Conservation (phyloP, 2,113 vertebrate genomes). For the Australoheros scitulus region DNA sequence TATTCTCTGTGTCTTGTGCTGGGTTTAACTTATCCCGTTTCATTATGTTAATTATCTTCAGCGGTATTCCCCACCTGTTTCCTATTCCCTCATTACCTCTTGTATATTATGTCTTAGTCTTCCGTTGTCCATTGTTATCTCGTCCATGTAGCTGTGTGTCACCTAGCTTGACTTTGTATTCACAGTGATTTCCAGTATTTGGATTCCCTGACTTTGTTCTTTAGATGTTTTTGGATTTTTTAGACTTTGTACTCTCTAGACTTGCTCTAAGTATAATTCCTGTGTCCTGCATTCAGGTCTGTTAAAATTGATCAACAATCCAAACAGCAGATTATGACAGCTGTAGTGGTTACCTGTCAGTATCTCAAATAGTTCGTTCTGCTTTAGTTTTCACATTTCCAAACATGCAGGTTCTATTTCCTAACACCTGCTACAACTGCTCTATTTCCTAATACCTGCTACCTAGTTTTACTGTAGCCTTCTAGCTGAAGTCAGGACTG, state of each 20-base stretch:
- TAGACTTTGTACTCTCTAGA: neutral
- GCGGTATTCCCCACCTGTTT: neutral
- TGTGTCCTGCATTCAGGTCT: neutral
- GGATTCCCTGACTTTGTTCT: neutral
- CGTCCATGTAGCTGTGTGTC: rapidly evolving
- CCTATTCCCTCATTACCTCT: neutral
- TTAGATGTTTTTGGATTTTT: neutral
- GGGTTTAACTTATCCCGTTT: neutral
- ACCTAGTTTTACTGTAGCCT: neutral
- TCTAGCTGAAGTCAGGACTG: neutral
- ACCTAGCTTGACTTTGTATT: neutral
- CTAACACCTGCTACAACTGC: neutral
- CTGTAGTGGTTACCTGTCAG: neutral
- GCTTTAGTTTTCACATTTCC: neutral
- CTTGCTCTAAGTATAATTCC: neutral
- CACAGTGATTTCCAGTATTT: neutral
- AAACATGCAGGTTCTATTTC: neutral
- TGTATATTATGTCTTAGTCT: neutral
- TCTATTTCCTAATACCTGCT: neutral
- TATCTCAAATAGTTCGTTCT: neutral
- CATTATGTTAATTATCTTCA: neutral
- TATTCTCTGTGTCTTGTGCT: neutral
- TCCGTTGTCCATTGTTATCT: neutral
- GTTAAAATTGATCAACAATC: neutral
- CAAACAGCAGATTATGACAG: neutral